These are phyloP conservation scores for Tachypleus tridentatus DNA, from an alignment of 1,140 invertebrate genomes.

Conservation along the genomic window DNA sequence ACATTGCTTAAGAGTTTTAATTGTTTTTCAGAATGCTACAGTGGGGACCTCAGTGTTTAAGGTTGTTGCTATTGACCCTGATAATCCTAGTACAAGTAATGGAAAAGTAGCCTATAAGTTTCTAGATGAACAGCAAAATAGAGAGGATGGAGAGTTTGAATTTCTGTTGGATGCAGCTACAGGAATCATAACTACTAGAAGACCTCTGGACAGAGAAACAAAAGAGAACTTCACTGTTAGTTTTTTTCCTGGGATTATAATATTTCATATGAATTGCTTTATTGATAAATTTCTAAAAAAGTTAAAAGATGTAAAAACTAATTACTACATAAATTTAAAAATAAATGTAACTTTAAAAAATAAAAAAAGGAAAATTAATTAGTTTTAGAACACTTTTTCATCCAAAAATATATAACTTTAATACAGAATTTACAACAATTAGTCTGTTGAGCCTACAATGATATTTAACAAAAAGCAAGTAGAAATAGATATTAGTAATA, in stretches of 20 bases:
- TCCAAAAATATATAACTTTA: too few relatives aligned
- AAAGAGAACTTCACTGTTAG: slow-evolving; percentile 55
- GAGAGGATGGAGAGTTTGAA: slow-evolving; percentile 10
- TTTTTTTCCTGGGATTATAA: background rate
- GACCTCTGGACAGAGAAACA: slow-evolving; percentile 53
- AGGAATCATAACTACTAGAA: slow-evolving; percentile 56
- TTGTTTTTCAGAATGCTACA: slow-evolving; percentile 29
- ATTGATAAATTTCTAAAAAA: too few relatives aligned
- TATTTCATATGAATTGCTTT: background rate
- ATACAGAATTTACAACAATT: too few relatives aligned
- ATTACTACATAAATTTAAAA: too few relatives aligned
- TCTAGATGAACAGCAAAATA: slow-evolving; percentile 36
- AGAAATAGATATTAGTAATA: too few relatives aligned
- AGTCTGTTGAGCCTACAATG: too few relatives aligned
- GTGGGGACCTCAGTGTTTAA: slow-evolving; percentile 27
- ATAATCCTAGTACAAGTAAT: slow-evolving; percentile 54
- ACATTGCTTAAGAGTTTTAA: too few relatives aligned
- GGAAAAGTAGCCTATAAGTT: slow-evolving; percentile 59
- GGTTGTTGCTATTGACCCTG: slow-evolving; percentile 29
- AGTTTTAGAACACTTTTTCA: too few relatives aligned
- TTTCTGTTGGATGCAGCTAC: slow-evolving; percentile 40
- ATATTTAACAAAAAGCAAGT: too few relatives aligned
- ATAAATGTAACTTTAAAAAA: too few relatives aligned
- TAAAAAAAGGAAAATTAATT: too few relatives aligned
- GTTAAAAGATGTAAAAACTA: too few relatives aligned